These are phyloP conservation scores for Morpho deidamia DNA, from an alignment of 2,888 invertebrate genomes.

Conservation along the genomic window DNA sequence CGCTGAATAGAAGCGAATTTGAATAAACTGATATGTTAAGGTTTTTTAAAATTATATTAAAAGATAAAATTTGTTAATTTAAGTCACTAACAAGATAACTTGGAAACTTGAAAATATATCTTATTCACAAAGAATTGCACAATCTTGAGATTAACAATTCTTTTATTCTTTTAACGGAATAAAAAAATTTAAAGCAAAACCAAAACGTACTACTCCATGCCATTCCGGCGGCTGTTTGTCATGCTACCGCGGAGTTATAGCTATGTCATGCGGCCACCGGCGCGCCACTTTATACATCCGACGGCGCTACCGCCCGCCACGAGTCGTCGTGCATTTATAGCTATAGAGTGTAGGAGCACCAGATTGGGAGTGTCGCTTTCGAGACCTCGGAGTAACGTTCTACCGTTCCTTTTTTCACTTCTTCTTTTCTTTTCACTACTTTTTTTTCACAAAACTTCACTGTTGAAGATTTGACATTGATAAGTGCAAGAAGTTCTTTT, in stretches of 20 bases:
- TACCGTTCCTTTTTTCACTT: constrained; percentile 16
- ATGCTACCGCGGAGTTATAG: constrained; percentile 73
- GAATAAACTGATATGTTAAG: too few species aligned
- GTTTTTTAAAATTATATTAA: too few species aligned
- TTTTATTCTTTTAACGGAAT: constrained; percentile 13
- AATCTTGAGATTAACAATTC: too few species aligned
- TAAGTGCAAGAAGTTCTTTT: too few species aligned
- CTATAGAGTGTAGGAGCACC: constrained; percentile 16
- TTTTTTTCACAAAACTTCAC: too few species aligned
- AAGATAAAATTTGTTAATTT: too few species aligned
- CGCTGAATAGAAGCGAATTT: too few species aligned
- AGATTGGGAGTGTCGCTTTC: constrained; percentile 27
- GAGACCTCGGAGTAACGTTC: constrained; percentile 22
- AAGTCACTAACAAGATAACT: too few species aligned
- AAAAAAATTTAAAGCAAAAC: constrained; percentile 24
- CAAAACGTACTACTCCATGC: constrained; percentile 45
- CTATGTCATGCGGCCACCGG: constrained; percentile 77
- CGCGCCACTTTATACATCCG: constrained; percentile 78
- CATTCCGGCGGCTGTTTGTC: constrained; percentile 62
- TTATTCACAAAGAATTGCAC: too few species aligned
- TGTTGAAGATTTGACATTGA: constrained; percentile 10
- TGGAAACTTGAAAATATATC: too few species aligned
- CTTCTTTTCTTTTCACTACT: too few species aligned
- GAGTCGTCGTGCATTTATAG: constrained; percentile 32
- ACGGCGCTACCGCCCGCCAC: constrained; percentile 62